A percentile compares a stretch with the other conserved stretches of the same genome.
Evolutionary conservation across 2,888 invertebrate species (phyloP).

Genomic region (Pterostichus madidus): DNA sequence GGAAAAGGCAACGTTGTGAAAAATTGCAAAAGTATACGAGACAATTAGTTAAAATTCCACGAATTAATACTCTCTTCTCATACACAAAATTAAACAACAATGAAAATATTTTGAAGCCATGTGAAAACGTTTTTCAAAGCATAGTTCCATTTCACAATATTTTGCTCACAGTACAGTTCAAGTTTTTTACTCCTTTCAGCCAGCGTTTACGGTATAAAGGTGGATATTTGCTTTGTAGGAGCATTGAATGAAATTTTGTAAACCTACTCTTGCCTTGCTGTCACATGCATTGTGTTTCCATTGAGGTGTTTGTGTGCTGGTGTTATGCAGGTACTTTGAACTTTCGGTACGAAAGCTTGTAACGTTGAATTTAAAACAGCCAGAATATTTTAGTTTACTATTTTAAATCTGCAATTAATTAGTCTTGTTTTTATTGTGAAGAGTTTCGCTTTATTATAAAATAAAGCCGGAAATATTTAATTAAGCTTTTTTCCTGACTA

Average conservation of each 20-base stretch:
- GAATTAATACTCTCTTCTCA: no score
- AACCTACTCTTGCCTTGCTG: constrained; percentile 22
- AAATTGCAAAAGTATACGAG: no score
- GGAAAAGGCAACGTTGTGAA: no score
- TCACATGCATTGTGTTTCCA: constrained; percentile 16
- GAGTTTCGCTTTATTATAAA: no score
- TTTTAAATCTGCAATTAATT: no score
- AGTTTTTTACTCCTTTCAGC: constrained; percentile 2
- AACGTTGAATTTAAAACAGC: background rate
- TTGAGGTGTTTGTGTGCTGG: constrained; percentile 11
- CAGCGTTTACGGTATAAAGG: constrained; percentile 30
- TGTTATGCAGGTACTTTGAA: background rate
- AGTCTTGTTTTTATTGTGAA: no score
- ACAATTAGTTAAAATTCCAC: no score
- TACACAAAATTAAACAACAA: no score
- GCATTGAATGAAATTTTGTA: constrained; percentile 42
- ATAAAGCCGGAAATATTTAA: no score
- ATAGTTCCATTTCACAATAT: constrained; percentile 25
- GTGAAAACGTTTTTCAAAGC: background rate
- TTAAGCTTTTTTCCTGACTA: no score
- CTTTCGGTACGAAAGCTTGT: background rate
- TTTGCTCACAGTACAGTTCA: constrained; percentile 32
- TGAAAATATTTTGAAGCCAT: no score
- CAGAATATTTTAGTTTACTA: background rate
- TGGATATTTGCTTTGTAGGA: constrained; percentile 24